Evolutionary conservation across 2,888 invertebrate genomes (phyloP).

Genomic region (Neoaliturus tenellus): DNA sequence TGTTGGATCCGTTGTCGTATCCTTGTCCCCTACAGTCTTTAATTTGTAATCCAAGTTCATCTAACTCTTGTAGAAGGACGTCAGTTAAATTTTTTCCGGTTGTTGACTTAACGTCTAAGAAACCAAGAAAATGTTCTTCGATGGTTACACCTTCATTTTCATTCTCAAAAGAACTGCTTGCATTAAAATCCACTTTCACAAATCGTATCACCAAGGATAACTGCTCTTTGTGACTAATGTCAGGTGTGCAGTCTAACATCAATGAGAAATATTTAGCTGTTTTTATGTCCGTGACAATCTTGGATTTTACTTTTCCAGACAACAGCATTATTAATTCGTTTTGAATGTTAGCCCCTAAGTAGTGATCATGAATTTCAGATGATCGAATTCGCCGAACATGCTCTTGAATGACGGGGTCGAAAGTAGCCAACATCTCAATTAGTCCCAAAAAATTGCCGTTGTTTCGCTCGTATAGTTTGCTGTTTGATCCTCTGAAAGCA

Average conservation of each 20-base stretch:
- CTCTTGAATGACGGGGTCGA: conserved; percentile 34
- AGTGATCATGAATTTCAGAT: conserved; percentile 6
- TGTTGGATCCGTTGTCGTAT: conserved; percentile 65
- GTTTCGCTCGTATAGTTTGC: conserved; percentile 11
- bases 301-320: conserved; percentile 46
- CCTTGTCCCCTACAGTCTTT: conserved; percentile 63
- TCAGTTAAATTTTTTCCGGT: conserved; percentile 55
- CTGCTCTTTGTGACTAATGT: conserved; percentile 58
- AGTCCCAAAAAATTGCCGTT: conserved; percentile 51
- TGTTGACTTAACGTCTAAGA: conserved; percentile 47
- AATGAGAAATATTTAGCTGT: conserved; percentile 61
- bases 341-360: conserved; percentile 39
- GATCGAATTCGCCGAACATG: conserved; percentile 33
- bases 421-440: conserved; percentile 40
- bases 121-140: conserved; percentile 54
- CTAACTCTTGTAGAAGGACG: conserved; percentile 52
- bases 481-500: conserved; percentile 3
- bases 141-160: conserved; percentile 3
- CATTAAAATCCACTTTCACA: conserved; percentile 14
- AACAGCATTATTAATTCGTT: conserved; percentile 51
- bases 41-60: conserved; percentile 60
- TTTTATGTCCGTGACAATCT: conserved; percentile 54
- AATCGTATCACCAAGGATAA: conserved; percentile 57
- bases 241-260: conserved; percentile 59
- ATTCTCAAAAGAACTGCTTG: too few species aligned